Evolutionary conservation across 2,797 vertebrate genomes (phyloP).

Genomic region (Heterohyrax brucei): DNA sequence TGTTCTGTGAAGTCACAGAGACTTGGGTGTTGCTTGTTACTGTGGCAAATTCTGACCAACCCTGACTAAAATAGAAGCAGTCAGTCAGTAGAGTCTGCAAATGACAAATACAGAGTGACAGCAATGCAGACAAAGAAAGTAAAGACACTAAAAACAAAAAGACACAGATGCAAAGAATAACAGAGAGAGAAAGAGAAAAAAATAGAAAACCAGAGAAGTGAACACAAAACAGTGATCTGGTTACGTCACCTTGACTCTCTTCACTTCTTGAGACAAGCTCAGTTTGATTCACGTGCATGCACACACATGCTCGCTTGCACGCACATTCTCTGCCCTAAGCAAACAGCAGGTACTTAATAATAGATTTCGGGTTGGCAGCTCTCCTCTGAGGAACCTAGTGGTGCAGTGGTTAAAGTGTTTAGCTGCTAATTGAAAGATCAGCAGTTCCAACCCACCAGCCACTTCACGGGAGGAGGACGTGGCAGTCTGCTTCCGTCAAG

Average conservation of each 20-base stretch:
- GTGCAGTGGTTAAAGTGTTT: not conserved
- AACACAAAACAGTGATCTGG: not conserved
- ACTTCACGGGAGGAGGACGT: not conserved
- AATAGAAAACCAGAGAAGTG: not conserved
- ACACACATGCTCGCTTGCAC: not conserved
- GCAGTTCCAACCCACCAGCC: not conserved
- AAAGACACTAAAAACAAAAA: not conserved
- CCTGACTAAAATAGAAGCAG: not conserved
- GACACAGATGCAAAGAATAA: not conserved
- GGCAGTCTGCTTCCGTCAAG: not conserved
- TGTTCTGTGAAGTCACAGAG: not conserved
- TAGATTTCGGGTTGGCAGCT: not conserved
- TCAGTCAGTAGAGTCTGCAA: not conserved
- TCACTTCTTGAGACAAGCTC: not conserved
- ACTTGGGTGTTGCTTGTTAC: constrained; percentile 22
- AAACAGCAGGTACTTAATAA: not conserved
- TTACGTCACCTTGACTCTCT: not conserved
- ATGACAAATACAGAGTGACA: constrained; percentile 66
- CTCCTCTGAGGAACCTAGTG: not conserved
- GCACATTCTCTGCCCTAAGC: not conserved
- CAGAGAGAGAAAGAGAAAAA: too few species aligned
- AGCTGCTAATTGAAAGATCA: not conserved
- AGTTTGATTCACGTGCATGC: not conserved
- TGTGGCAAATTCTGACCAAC: constrained; percentile 3
- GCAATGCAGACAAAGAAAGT: constrained; percentile 36